Base-by-base conservation (phyloP, 2,113 vertebrate species). In the Piaya cayana region DNA sequence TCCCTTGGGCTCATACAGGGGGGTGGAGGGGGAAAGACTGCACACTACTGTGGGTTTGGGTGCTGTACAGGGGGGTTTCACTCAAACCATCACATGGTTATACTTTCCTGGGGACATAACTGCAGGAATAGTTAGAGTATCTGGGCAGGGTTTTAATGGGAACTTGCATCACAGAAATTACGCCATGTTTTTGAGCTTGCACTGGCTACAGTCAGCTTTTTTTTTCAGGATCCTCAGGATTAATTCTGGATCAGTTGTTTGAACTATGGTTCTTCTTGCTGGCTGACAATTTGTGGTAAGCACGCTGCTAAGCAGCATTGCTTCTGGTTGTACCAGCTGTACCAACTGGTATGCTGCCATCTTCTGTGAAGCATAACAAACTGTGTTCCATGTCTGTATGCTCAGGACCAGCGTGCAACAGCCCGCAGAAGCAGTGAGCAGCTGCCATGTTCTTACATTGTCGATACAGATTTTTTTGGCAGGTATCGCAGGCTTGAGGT, bases 391-490 rank as follows among this genome's bases (percentile, higher is more conserved):
- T 55, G 53, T 34, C 47, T n/a, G 26, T 5, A 1, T 12, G 39
- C 52, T 30, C n/a, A 72, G 39, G 34, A n/a, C 20, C 0, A 2
- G 15, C 13, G 30, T 11, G 42, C 50, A 34, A 11, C 20, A 52
- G 50, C 25, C 37, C 0, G 1, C 3, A 42, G 50, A 42, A 88
- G 29, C 6, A 0, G 8, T 11, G 26, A 34, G 37, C 29, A 36
- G 39, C 25, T 7, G 11, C 34, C 78, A 29, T 10, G 14, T 49
- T 72, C 64, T 11, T 20, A 26, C 12, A 0, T 5, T 45, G 36
- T 11, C 0, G 1, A n/a, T 12, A 8, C 19, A 9, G 8, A 18
- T 4, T 8, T 71, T 86, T 86, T 55, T 43, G 71, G 45, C 64
- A 78, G 52, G 30, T 6, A 8, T 22, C 22, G 7, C 26, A 21